Evolutionary conservation across 2,113 vertebrate genomes (phyloP).

Genomic region (Pagrus major): DNA sequence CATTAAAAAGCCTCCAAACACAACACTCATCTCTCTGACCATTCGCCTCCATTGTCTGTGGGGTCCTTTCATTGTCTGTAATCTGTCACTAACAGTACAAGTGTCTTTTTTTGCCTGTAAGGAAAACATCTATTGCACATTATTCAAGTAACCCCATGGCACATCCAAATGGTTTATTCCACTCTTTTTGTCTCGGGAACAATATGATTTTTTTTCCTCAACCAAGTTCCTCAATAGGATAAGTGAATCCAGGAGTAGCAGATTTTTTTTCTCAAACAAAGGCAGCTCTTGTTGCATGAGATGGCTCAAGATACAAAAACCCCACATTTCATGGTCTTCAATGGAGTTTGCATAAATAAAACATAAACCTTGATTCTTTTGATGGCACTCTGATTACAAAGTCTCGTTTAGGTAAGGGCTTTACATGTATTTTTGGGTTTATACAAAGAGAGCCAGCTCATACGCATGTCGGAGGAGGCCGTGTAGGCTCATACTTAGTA

Average conservation of each 20-base stretch:
- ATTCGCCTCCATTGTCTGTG: conserved; percentile 87
- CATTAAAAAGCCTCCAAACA: conserved; percentile 92
- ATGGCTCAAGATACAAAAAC: conserved; percentile 55
- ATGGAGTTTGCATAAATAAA: conserved; percentile 80
- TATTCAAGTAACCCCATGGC: conserved; percentile 82
- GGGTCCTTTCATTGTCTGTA: conserved; percentile 90
- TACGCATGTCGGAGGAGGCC: conserved; percentile 91
- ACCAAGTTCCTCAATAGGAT: conserved; percentile 62
- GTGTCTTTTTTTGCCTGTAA: conserved; percentile 86
- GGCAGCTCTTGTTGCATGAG: conserved; percentile 68
- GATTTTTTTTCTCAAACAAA: conserved; percentile 66
- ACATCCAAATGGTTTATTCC: conserved; percentile 77
- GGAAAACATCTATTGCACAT: conserved; percentile 92
- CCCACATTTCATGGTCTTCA: conserved; percentile 61
- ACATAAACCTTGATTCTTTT: conserved; percentile 66
- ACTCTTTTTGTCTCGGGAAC: conserved; percentile 70
- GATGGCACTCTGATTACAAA: conserved; percentile 58
- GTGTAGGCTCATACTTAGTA: conserved; percentile 89
- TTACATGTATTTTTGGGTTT: conserved; percentile 57
- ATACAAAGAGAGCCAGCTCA: conserved; percentile 75
- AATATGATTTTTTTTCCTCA: conserved; percentile 48
- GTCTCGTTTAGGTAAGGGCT: conserved; percentile 66
- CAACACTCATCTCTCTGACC: conserved; percentile 86
- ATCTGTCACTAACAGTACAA: conserved; percentile 86
- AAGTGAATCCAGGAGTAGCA: conserved; percentile 71